A percentile compares a stretch with the other conserved stretches of the same genome.
Evolutionary conservation across 2,797 vertebrate species (phyloP).

Genomic region (Tinamus major): DNA sequence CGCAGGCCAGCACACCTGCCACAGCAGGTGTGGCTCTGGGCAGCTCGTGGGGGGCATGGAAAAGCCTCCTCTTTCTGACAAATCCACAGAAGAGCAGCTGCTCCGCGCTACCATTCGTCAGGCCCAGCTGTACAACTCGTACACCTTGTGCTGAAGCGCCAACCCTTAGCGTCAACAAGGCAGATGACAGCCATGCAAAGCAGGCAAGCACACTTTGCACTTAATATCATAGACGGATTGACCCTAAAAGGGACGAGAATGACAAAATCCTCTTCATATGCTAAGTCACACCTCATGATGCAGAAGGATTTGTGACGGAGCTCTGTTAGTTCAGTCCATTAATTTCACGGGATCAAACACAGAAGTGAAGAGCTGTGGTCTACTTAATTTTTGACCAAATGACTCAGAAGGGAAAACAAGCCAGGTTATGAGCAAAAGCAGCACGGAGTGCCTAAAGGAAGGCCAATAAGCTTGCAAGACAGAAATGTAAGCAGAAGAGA

Average conservation of each 20-base stretch:
- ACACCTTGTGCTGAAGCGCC: accelerated
- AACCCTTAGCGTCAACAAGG: not conserved
- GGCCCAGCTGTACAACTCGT: not conserved
- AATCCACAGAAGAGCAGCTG: not conserved
- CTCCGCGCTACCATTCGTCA: not conserved
- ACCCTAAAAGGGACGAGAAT: not conserved
- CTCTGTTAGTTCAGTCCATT: not conserved
- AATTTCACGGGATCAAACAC: not conserved
- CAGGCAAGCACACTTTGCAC: accelerated
- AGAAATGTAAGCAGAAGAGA: not conserved
- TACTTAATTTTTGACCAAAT: not conserved
- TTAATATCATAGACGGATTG: not conserved
- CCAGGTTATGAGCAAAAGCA: not conserved
- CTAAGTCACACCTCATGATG: not conserved
- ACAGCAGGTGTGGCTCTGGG: not conserved
- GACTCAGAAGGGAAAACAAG: not conserved
- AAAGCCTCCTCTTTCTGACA: accelerated
- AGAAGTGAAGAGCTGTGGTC: not conserved
- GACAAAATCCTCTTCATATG: not conserved
- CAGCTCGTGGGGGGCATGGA: not conserved
- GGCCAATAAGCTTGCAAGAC: not conserved
- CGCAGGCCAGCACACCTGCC: not conserved
- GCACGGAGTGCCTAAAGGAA: not conserved
- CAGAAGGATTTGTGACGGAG: not conserved
- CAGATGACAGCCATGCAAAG: not conserved